Evolutionary conservation across 2,113 vertebrate species (phyloP).

Genomic region (Hypanus sabinus): DNA sequence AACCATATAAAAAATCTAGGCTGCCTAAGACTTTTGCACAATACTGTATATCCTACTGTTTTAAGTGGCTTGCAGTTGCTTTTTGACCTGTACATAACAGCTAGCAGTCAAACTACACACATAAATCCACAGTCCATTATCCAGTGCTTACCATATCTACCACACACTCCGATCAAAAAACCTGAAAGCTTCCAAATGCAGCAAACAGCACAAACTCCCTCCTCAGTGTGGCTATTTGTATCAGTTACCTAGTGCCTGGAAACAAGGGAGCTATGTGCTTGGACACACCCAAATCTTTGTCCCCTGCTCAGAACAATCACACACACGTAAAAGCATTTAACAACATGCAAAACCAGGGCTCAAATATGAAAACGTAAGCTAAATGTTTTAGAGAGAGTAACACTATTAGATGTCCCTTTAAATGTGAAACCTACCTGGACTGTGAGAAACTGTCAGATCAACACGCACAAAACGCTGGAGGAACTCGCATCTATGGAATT

Average conservation of each 20-base stretch:
- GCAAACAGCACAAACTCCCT: neutral
- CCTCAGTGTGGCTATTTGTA: neutral
- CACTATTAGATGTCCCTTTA: neutral
- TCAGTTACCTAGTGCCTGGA: slow-evolving; percentile 27
- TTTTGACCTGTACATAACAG: neutral
- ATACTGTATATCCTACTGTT: too few species aligned
- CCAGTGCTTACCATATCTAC: slow-evolving; percentile 12
- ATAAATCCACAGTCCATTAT: neutral
- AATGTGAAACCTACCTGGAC: too few species aligned
- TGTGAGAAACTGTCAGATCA: neutral
- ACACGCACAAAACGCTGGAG: too few species aligned
- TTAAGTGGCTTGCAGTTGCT: neutral
- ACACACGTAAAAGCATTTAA: neutral
- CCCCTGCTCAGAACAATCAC: neutral
- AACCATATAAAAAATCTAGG: too few species aligned
- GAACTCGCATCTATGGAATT: too few species aligned
- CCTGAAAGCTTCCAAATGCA: neutral
- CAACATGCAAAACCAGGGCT: neutral
- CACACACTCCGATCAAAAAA: neutral
- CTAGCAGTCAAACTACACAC: neutral
- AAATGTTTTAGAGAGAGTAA: neutral
- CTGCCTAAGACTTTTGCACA: too few species aligned
- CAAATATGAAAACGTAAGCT: neutral
- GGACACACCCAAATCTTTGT: neutral
- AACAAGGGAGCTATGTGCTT: neutral